Conservation (phyloP, 1,140 invertebrate genomes). For the Trialeurodes vaporariorum region DNA sequence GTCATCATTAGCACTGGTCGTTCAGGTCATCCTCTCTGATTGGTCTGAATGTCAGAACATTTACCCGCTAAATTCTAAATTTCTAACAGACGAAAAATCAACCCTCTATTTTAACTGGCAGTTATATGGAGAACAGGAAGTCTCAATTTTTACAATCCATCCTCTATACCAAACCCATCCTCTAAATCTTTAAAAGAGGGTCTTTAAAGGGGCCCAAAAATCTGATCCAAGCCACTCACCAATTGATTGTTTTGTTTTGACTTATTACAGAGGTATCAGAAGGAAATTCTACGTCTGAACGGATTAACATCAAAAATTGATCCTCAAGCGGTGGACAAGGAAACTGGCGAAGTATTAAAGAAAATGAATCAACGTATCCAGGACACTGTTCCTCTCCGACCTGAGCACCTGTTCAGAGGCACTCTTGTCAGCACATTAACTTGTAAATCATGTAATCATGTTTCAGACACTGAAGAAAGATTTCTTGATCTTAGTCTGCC, state of each 20-base stretch:
- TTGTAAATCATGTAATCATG: slow-evolving; percentile 77
- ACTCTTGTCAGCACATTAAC: slow-evolving; percentile 77
- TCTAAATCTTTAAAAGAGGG: no score
- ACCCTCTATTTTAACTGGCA: not conserved
- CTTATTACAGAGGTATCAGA: slow-evolving; percentile 55
- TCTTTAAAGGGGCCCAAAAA: no score
- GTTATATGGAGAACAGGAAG: not conserved
- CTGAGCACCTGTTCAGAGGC: slow-evolving; percentile 65
- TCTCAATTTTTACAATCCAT: no score
- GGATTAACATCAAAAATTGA: slow-evolving; percentile 52
- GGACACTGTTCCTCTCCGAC: slow-evolving; percentile 22
- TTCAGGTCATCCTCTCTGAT: no score
- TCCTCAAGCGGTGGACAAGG: slow-evolving; percentile 56
- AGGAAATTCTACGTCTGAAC: slow-evolving; percentile 56
- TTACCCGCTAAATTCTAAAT: no score
- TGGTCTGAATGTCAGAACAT: no score
- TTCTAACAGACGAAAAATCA: no score
- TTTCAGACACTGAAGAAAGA: slow-evolving; percentile 75
- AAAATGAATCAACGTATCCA: slow-evolving; percentile 22
- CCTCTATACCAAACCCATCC: no score
- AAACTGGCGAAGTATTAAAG: slow-evolving; percentile 58
- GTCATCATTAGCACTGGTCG: no score
- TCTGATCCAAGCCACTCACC: no score
- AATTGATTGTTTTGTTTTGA: slow-evolving; percentile 11
- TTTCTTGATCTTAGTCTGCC: slow-evolving; percentile 92